phyloP scores from a whole-genome alignment of 2,888 invertebrate genomes.

The Xestia sexstrigata region DNA sequence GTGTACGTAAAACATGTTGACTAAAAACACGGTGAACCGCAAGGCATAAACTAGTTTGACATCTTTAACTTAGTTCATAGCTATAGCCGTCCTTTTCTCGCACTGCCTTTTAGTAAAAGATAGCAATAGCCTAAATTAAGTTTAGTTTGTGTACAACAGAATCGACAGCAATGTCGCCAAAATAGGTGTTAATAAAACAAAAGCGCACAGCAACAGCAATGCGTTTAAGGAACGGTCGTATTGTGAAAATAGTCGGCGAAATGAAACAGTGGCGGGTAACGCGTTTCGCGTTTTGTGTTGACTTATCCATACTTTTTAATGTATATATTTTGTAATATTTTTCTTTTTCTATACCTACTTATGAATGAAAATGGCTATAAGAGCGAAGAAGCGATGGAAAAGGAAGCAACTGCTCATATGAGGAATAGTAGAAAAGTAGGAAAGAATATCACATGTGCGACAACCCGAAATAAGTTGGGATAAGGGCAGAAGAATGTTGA shows the following conservation, averaged over 20 bases:
- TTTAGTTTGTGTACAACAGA: too few relatives aligned
- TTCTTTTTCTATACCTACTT: too few relatives aligned
- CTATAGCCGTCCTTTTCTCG: too few relatives aligned
- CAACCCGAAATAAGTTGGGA: not conserved
- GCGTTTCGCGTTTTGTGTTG: not conserved
- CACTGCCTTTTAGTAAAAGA: too few relatives aligned
- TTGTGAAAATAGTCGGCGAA: not conserved
- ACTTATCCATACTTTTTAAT: not conserved
- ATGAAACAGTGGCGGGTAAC: not conserved
- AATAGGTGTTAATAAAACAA: not conserved
- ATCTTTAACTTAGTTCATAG: too few relatives aligned
- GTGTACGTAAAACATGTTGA: too few relatives aligned
- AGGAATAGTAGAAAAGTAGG: not conserved
- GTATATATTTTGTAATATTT: not conserved
- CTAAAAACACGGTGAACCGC: too few relatives aligned
- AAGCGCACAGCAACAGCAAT: conserved; percentile 16
- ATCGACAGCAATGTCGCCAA: too few relatives aligned
- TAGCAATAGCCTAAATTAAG: too few relatives aligned
- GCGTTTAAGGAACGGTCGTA: not conserved
- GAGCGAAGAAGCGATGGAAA: not conserved
- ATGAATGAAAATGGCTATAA: not conserved
- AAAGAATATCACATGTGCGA: not conserved
- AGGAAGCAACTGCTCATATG: too few relatives aligned
- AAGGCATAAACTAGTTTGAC: too few relatives aligned
- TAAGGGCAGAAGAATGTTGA: not conserved